Evolutionary conservation across 2,888 invertebrate genomes (phyloP).

Genomic region (Scelioninae gen. 1): DNA sequence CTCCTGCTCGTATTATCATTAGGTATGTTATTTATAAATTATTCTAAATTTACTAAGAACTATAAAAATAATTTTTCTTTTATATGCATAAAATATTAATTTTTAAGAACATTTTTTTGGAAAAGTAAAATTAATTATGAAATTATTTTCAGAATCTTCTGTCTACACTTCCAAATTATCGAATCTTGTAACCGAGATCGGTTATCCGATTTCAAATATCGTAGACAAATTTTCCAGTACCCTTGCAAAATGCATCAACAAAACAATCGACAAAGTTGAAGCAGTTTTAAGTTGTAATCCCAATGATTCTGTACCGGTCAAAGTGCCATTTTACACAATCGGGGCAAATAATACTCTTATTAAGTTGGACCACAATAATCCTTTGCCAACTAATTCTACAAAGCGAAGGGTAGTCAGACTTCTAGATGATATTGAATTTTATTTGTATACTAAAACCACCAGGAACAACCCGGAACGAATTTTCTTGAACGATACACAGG

Average conservation of each 20-base stretch:
- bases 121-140: neutral
- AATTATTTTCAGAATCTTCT: neutral
- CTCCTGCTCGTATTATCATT: neutral
- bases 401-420: neutral
- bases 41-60: too few relatives aligned
- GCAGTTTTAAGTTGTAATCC: constrained; percentile 6
- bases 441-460: constrained; percentile 19
- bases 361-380: neutral
- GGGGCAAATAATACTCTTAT: constrained; percentile 10
- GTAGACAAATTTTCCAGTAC: neutral
- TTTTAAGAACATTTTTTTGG: neutral
- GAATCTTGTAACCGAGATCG: neutral
- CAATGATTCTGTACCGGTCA: constrained; percentile 9
- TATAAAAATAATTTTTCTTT: too few relatives aligned
- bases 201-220: neutral
- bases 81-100: neutral
- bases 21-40: neutral
- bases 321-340: constrained; percentile 31
- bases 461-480: constrained; percentile 6
- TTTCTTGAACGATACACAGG: neutral
- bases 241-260: neutral
- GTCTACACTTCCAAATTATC: neutral
- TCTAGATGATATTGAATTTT: constrained; percentile 1
- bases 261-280: constrained; percentile 1
- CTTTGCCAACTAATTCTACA: neutral